Evolutionary conservation across 2,888 invertebrate species (phyloP).

Genomic region (Geotrupes spiniger): DNA sequence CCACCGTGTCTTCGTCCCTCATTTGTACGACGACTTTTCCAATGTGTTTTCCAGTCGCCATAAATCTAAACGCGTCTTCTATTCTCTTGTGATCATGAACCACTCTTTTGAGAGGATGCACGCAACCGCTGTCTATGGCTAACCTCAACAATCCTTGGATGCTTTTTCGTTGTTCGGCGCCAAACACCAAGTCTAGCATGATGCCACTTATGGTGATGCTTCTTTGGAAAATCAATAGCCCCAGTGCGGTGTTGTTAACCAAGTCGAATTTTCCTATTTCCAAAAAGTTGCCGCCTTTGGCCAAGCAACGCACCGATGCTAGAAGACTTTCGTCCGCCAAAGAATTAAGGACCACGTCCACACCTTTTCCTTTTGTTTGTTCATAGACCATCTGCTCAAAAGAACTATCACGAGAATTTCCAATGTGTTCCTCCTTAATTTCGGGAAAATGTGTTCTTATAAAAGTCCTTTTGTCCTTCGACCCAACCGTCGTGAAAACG

Average conservation of each 20-base stretch:
- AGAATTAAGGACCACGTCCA: constrained; percentile 88
- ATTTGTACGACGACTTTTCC: constrained; percentile 64
- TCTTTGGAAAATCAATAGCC: constrained; percentile 56
- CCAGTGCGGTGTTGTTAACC: constrained; percentile 60
- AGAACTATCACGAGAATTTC: constrained; percentile 80
- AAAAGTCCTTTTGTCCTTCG: constrained; percentile 78
- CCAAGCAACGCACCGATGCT: constrained; percentile 63
- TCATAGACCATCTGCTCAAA: constrained; percentile 84
- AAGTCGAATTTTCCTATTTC: constrained; percentile 86
- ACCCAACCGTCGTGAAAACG: constrained; percentile 87
- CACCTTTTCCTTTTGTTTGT: constrained; percentile 81
- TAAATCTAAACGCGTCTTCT: constrained; percentile 67
- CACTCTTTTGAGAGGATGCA: constrained; percentile 66
- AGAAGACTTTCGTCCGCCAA: constrained; percentile 85
- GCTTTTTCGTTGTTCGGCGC: not conserved
- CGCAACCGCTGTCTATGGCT: constrained; percentile 53
- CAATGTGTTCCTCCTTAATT: constrained; percentile 64
- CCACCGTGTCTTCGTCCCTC: constrained; percentile 40
- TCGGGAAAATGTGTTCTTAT: constrained; percentile 76
- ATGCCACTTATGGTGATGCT: constrained; percentile 67
- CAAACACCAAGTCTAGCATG: constrained; percentile 59
- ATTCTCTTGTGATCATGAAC: constrained; percentile 64
- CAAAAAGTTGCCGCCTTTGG: constrained; percentile 64
- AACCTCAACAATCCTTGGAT: not conserved
- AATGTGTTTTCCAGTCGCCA: constrained; percentile 71